phyloP scores from a whole-genome alignment of 2,797 vertebrate species.

The Melanotaenia parkinsoni region DNA sequence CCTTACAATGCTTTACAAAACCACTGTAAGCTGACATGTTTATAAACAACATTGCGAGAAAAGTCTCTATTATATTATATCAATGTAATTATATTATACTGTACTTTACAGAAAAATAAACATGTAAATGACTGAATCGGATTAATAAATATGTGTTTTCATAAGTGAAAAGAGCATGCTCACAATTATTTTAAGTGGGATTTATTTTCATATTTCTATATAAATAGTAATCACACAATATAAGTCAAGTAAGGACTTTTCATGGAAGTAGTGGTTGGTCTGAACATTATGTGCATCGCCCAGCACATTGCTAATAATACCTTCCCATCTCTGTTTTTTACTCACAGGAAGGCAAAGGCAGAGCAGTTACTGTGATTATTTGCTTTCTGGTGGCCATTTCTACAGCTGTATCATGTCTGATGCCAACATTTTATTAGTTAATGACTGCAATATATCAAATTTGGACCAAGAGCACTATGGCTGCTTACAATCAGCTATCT shows the following conservation, averaged over 20 bases:
- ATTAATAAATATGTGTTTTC: too few relatives aligned
- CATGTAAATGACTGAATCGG: too few relatives aligned
- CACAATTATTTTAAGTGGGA: not conserved
- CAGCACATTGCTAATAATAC: constrained; percentile 22
- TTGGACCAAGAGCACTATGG: constrained; percentile 9
- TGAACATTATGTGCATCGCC: constrained; percentile 5
- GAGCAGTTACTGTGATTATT: constrained; percentile 47
- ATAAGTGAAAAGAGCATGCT: too few relatives aligned
- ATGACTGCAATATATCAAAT: constrained; percentile 58
- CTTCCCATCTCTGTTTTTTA: constrained; percentile 30
- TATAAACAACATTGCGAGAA: not conserved
- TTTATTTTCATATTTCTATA: constrained; percentile 4
- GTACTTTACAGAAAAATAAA: too few relatives aligned
- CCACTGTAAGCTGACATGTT: too few relatives aligned
- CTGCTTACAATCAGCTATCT: constrained; percentile 11
- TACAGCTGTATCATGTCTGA: constrained; percentile 54
- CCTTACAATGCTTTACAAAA: too few relatives aligned
- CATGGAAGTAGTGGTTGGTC: constrained; percentile 13
- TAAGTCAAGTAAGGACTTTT: constrained; percentile 24
- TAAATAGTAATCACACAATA: not conserved
- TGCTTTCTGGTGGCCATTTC: constrained; percentile 55
- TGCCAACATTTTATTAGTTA: constrained; percentile 56
- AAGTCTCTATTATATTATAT: not conserved
- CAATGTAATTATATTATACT: not conserved
- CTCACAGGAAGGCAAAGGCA: constrained; percentile 25